Evolutionary conservation across 2,113 vertebrate species (phyloP).

Genomic region (Bagarius yarrelli): DNA sequence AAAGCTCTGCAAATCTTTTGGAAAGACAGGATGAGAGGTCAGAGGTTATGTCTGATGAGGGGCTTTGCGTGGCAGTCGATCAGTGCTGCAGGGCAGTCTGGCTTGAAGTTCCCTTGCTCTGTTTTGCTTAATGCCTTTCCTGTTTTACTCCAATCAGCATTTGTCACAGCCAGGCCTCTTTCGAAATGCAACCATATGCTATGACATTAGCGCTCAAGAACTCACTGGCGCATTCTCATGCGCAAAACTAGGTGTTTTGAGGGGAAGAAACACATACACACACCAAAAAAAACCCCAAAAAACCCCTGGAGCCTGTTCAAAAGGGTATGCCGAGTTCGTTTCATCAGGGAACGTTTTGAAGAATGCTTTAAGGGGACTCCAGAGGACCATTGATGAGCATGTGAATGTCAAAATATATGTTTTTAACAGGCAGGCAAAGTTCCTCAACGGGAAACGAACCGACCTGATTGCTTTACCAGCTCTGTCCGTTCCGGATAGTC

Average conservation of each 20-base stretch:
- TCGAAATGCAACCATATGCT: conserved; percentile 52
- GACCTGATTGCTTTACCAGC: conserved; percentile 52
- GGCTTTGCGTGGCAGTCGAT: conserved; percentile 35
- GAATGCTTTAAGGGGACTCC: conserved; percentile 33
- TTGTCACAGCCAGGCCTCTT: conserved; percentile 34
- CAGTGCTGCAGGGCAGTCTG: conserved; percentile 43
- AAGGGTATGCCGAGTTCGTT: background rate
- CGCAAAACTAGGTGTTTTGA: background rate
- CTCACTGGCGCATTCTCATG: conserved; percentile 9
- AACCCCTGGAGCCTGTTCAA: background rate
- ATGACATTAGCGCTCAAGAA: conserved; percentile 39
- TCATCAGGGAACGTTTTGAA: conserved; percentile 23
- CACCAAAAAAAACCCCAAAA: background rate
- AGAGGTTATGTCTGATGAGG: conserved; percentile 39
- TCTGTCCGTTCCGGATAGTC: conserved; percentile 3
- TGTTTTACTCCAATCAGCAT: conserved; percentile 46
- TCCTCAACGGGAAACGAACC: background rate
- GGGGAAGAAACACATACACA: background rate
- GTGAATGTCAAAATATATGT: conserved; percentile 25
- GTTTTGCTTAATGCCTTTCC: conserved; percentile 51
- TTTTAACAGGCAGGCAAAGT: conserved; percentile 38
- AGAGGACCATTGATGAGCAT: conserved; percentile 21
- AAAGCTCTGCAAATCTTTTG: background rate
- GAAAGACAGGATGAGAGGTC: conserved; percentile 30
- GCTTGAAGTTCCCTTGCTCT: conserved; percentile 31